These are phyloP conservation scores for Macrosiphum euphorbiae DNA, from an alignment of 2,888 invertebrate species.

Conservation along the genomic window DNA sequence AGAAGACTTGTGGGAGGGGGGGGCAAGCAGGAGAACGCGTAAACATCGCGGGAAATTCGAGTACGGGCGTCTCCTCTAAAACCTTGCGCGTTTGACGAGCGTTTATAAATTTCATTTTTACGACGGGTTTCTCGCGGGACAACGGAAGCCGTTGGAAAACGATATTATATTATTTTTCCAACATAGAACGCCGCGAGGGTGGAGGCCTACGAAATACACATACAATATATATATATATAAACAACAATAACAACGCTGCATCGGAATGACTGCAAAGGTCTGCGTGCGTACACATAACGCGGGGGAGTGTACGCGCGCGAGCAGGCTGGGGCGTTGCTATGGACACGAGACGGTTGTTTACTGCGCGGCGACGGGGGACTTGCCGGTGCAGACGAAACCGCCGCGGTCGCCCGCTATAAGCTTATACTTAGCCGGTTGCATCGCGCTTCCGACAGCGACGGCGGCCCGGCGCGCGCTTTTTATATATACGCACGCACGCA, in stretches of 20 bases:
- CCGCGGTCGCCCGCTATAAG: not conserved
- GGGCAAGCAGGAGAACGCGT: too few species aligned
- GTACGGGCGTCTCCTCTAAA: too few species aligned
- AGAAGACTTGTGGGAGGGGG: not conserved
- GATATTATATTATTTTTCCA: not conserved
- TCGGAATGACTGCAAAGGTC: constrained; percentile 58
- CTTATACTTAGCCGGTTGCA: constrained; percentile 38
- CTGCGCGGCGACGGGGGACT: constrained; percentile 39
- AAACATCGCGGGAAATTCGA: not conserved
- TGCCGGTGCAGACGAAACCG: constrained; percentile 46
- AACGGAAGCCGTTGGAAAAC: constrained; percentile 22
- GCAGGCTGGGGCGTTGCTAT: constrained; percentile 58
- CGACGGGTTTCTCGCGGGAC: not conserved
- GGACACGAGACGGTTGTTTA: constrained; percentile 64
- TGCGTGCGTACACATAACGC: not conserved
- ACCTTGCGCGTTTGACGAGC: not conserved
- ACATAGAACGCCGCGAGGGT: not conserved
- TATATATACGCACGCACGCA: not conserved
- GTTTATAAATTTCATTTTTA: not conserved
- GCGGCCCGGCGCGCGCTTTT: constrained; percentile 17
- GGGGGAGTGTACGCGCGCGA: constrained; percentile 15
- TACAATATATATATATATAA: not conserved
- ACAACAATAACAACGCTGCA: constrained; percentile 13
- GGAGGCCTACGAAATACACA: not conserved
- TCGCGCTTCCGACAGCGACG: constrained; percentile 21